phyloP scores from a whole-genome alignment of 2,797 vertebrate genomes.

The Poecilia velifera region DNA sequence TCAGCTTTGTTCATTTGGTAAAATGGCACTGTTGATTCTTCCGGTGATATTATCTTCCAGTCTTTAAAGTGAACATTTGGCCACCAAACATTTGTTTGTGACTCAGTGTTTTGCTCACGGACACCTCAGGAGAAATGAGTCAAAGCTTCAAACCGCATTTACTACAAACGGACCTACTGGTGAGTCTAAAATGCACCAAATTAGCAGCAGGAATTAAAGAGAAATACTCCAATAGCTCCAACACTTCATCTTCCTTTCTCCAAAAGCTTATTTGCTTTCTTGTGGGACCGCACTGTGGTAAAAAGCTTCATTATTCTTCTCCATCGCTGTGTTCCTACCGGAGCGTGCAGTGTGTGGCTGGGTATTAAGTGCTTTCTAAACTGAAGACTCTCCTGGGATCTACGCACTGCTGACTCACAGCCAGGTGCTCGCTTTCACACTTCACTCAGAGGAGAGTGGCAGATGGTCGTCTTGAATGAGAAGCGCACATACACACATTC shows the following conservation, averaged over 20 bases:
- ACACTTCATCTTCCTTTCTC: slow-evolving; percentile 15
- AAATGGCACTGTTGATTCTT: slow-evolving; percentile 12
- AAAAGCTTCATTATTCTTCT: slow-evolving; percentile 68
- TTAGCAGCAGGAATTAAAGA: slow-evolving; percentile 12
- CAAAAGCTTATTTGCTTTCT: slow-evolving; percentile 43
- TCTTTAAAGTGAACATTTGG: neutral
- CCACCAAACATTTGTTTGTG: neutral
- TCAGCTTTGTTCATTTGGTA: neutral
- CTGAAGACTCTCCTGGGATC: slow-evolving; percentile 70
- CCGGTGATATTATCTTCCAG: slow-evolving; percentile 21
- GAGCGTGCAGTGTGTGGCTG: slow-evolving; percentile 54
- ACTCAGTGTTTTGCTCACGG: slow-evolving; percentile 2
- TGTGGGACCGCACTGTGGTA: slow-evolving; percentile 40
- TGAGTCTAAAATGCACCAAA: neutral
- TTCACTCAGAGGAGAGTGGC: slow-evolving; percentile 63
- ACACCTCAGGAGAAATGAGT: neutral
- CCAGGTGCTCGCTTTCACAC: slow-evolving; percentile 74
- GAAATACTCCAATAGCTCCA: slow-evolving; percentile 11
- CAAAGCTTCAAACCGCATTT: neutral
- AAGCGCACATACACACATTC: slow-evolving; percentile 52
- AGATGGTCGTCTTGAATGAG: slow-evolving; percentile 73
- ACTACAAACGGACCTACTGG: neutral
- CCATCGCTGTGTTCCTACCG: slow-evolving; percentile 53
- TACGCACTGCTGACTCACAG: slow-evolving; percentile 73
- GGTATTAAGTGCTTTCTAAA: slow-evolving; percentile 77